A percentile compares a stretch with the other conserved stretches of the same genome.
phyloP scores from a whole-genome alignment of 2,888 invertebrate genomes.

The Cephus rjabovi region DNA sequence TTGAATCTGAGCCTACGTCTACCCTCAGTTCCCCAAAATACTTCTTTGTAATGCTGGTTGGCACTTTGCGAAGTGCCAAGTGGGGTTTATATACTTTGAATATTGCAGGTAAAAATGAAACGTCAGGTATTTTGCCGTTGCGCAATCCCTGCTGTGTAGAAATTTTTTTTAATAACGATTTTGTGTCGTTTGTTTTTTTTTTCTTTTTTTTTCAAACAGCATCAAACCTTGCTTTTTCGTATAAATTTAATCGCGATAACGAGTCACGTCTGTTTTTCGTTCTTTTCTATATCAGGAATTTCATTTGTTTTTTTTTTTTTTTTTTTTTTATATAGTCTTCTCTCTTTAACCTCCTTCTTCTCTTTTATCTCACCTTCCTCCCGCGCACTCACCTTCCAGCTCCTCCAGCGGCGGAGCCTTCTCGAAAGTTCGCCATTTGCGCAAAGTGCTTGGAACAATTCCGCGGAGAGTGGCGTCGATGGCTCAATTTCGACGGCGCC shows the following conservation, averaged over 20 bases:
- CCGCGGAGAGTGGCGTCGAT: background rate
- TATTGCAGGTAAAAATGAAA: background rate
- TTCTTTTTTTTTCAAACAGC: background rate
- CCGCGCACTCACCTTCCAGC: background rate
- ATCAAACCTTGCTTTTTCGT: conserved; percentile 3
- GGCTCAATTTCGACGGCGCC: background rate
- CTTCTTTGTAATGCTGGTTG: background rate
- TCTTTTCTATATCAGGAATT: background rate
- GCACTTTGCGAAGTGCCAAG: background rate
- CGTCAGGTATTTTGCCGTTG: background rate
- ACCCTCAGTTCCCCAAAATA: background rate
- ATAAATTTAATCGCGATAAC: conserved; percentile 28
- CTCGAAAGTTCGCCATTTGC: conserved; percentile 30
- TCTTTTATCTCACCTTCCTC: background rate
- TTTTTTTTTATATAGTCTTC: background rate
- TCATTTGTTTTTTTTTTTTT: background rate
- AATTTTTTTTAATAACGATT: background rate
- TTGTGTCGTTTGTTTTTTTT: conserved; percentile 3
- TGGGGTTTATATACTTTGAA: background rate
- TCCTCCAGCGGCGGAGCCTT: background rate
- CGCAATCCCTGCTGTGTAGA: background rate
- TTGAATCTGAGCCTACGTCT: background rate
- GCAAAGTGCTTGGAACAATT: conserved; percentile 22
- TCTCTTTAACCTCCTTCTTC: background rate
- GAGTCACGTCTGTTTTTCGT: conserved; percentile 13